These are phyloP conservation scores for Neosilurus hyrtlii DNA, from an alignment of 2,797 vertebrate genomes.

Conservation along the genomic window DNA sequence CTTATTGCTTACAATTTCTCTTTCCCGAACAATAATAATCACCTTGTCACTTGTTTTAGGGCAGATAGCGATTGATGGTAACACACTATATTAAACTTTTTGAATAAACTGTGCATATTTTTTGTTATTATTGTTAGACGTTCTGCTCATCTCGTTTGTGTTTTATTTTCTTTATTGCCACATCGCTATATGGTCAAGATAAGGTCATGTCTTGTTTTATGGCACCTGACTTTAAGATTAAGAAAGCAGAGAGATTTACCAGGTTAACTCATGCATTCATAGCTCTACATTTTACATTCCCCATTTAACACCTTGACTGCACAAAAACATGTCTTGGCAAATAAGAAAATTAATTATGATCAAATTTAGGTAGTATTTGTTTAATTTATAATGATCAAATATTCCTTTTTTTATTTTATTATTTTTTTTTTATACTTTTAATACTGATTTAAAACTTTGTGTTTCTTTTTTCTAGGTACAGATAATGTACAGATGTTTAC, in stretches of 20 bases:
- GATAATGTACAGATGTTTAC: background rate
- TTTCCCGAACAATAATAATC: background rate
- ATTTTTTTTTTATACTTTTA: background rate
- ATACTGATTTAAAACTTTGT: background rate
- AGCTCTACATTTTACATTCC: background rate
- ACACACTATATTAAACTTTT: background rate
- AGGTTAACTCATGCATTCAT: background rate
- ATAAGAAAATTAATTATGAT: background rate
- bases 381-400: background rate
- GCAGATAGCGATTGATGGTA: background rate
- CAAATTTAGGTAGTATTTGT: background rate
- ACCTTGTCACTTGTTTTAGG: constrained; percentile 19
- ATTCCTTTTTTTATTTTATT: no score
- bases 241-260: background rate
- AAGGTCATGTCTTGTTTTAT: background rate
- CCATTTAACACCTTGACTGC: background rate
- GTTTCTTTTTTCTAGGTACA: background rate
- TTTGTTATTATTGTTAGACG: background rate
- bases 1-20: constrained; percentile 26
- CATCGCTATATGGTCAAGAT: background rate
- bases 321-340: background rate
- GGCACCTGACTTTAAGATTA: background rate
- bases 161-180: background rate
- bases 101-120: background rate
- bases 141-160: background rate